Evolutionary conservation across 2,888 invertebrate species (phyloP), one percentile per base, ranked within the genome.

Genomic region (Spicauda simplicius): DNA sequence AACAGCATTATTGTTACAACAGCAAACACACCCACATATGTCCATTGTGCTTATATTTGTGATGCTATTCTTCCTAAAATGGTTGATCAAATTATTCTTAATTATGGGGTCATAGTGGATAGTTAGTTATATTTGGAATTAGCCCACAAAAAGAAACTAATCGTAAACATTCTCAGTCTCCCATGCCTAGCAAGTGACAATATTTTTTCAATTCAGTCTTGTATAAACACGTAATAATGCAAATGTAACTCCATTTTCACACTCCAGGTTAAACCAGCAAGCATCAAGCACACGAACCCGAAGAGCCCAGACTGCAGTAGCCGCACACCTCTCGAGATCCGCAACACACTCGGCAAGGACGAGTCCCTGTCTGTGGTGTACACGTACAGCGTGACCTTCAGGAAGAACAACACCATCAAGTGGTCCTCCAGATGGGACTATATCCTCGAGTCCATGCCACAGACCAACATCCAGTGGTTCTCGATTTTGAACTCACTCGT

Each of bases 371-470:
- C 94, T 52, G 95, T 99, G 48, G 94, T 94, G 0, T 99, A 99
- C 90, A 96, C 98, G 0, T 99, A 99, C 90, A 95, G 96, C 7
- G 96, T 99, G 0, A 95, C 91, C 25, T 99, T 98, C 87, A 92
- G 95, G 78, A 94, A 94, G 80, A 96, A 97, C 79, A 96, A 97
- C 85, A 95, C 95, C 0, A 96, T 98, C 14, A 99, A 98, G 90
- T 99, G 99, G 99, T 99, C 99, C 0, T 99, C 99, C 0, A 95
- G 99, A 80, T 99, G 99, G 99, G 99, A 99, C 89, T 99, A 99
- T 87, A 99, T 99, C 72, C 93, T 99, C 69, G 98, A 99, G 89
- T 98, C 99, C 0, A 98, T 99, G 97, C 99, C 98, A 0, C 98
- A 99, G 85, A 98, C 99, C 0, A 99, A 99, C 84, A 99, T 99